A percentile compares a stretch with the other conserved stretches of the same genome.
These are phyloP conservation scores for Carassius gibelio DNA, from an alignment of 2,113 vertebrate species.

Conservation along the genomic window DNA sequence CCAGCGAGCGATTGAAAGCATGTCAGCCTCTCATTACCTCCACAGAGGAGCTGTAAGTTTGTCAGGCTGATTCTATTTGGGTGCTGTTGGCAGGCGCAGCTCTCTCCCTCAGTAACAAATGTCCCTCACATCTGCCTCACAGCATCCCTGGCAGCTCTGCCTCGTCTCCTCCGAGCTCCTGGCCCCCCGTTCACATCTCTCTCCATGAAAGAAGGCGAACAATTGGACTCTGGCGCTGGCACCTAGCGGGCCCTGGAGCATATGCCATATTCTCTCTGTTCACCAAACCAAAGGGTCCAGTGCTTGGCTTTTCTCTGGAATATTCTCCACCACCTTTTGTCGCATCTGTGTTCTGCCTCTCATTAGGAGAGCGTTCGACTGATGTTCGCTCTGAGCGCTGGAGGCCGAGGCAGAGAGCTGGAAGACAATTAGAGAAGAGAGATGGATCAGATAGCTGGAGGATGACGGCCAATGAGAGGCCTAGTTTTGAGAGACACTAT, in stretches of 20 bases:
- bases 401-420: conserved; percentile 67
- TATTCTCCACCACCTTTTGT: conserved; percentile 76
- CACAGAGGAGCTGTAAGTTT: conserved; percentile 7
- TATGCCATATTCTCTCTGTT: conserved; percentile 78
- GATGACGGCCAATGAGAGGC: conserved; percentile 35
- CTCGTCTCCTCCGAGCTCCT: conserved; percentile 74
- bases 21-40: conserved; percentile 35
- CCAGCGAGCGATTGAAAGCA: conserved; percentile 33
- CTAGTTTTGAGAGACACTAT: conserved; percentile 32
- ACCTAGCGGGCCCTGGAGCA: conserved; percentile 73
- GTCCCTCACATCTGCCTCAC: conserved; percentile 61
- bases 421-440: conserved; percentile 74
- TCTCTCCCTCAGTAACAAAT: conserved; percentile 57
- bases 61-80: conserved; percentile 37
- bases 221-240: conserved; percentile 78
- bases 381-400: conserved; percentile 76
- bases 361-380: conserved; percentile 73
- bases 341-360: conserved; percentile 68
- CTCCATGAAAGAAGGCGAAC: conserved; percentile 76
- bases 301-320: conserved; percentile 69
- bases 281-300: conserved; percentile 73
- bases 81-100: conserved; percentile 33
- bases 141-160: conserved; percentile 69
- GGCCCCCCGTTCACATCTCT: conserved; percentile 59
- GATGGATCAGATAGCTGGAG: conserved; percentile 63